Percentiles rank a stretch among this genome's conserved stretches.
These are phyloP conservation scores for Drosophila oshimai DNA, from an alignment of 1,140 invertebrate genomes.

Conservation along the genomic window DNA sequence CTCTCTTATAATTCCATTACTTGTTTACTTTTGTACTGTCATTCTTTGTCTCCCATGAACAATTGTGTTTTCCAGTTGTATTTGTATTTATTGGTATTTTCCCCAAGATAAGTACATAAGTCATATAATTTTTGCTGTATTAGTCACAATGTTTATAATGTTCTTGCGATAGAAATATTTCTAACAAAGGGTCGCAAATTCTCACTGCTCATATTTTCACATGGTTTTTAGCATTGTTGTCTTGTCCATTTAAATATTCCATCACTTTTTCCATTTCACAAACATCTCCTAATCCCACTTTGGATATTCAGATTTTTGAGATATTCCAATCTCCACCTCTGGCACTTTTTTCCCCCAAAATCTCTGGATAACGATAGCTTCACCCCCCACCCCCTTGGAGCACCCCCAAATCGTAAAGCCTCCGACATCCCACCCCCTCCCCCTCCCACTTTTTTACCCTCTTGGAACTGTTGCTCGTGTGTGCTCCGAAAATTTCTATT, in stretches of 20 bases:
- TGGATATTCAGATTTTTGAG: neutral
- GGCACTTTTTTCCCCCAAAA: neutral
- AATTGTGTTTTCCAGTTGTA: neutral
- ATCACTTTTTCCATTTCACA: neutral
- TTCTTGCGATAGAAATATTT: neutral
- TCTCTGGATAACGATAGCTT: neutral
- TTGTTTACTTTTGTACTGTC: neutral
- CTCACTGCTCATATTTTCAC: no score
- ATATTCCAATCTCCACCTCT: neutral
- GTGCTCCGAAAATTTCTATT: conserved; percentile 17
- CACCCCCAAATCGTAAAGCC: neutral
- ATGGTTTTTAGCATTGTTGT: no score
- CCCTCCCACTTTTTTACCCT: neutral
- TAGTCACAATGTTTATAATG: neutral
- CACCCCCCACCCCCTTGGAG: neutral
- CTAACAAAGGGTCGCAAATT: neutral
- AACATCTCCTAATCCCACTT: neutral
- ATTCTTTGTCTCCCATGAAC: neutral
- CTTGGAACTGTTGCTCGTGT: conserved; percentile 43
- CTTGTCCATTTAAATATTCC: neutral
- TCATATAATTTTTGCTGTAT: no score
- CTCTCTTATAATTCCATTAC: no score
- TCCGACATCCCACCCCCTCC: neutral
- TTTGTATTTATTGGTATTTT: neutral
- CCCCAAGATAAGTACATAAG: no score